Percentiles rank a stretch among this genome's conserved stretches.
These are phyloP conservation scores for Zapus hudsonius DNA, from an alignment of 2,113 vertebrate genomes.

Conservation along the genomic window DNA sequence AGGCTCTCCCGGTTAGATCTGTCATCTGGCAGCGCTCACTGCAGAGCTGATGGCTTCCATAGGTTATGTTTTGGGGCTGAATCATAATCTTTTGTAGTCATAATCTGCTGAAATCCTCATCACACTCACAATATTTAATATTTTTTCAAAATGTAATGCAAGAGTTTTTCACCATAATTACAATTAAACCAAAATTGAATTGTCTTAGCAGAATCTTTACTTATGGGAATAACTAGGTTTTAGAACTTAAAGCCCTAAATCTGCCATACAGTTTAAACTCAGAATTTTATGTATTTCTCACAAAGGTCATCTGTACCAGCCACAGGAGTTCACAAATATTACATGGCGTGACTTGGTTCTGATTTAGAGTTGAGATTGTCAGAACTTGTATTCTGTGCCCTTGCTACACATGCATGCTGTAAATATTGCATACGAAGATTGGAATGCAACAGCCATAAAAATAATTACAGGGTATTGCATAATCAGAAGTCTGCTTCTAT, in stretches of 20 bases:
- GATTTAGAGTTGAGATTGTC: slow-evolving; percentile 88
- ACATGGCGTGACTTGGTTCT: slow-evolving; percentile 90
- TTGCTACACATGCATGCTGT: slow-evolving; percentile 89
- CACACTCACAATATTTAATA: slow-evolving; percentile 78
- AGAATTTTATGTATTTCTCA: slow-evolving; percentile 66
- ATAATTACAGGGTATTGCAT: slow-evolving; percentile 94
- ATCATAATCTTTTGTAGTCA: slow-evolving; percentile 82
- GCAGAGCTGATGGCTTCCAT: slow-evolving; percentile 84
- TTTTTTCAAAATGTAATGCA: slow-evolving; percentile 54
- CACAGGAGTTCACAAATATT: slow-evolving; percentile 75
- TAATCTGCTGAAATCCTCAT: slow-evolving; percentile 81
- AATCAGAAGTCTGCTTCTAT: slow-evolving; percentile 86
- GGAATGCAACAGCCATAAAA: slow-evolving; percentile 96
- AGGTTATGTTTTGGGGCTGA: slow-evolving; percentile 86
- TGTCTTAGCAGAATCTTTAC: slow-evolving; percentile 47
- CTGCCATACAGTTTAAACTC: slow-evolving; percentile 54
- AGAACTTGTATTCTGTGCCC: slow-evolving; percentile 93
- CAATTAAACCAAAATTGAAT: slow-evolving; percentile 51
- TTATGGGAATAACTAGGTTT: slow-evolving; percentile 40
- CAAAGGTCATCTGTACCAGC: slow-evolving; percentile 59
- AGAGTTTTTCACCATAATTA: background rate
- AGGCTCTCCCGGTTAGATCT: slow-evolving; percentile 82
- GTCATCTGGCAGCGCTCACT: slow-evolving; percentile 83
- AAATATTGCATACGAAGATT: slow-evolving; percentile 93
- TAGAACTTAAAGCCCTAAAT: slow-evolving; percentile 53